Base-by-base conservation (phyloP, 2,113 vertebrate species). In the Zosterops japonicus region DNA sequence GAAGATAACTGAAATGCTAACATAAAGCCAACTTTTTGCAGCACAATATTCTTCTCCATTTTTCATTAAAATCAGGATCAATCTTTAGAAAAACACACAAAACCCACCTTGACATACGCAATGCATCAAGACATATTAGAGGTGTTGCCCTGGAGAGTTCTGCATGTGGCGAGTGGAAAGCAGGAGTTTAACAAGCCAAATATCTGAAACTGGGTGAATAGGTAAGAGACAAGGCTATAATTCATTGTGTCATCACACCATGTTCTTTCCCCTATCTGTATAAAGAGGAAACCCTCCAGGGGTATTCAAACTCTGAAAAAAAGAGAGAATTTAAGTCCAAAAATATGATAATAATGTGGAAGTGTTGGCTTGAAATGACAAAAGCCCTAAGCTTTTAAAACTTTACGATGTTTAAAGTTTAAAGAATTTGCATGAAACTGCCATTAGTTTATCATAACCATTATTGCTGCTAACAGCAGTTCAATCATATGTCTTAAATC, bases 401-500 rank as follows among this genome's bases (percentile, higher is more conserved):
- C 75, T 92, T 95, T 80, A 52, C 22, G 60, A 70, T 88, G 55
- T 77, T 69, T 91, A 93, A 97, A 83, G 81, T 91, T 85, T 86
- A 81, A 93, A 88, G 24, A 95, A 95, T 96, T 96, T 95, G 68
- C 87, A 93, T 94, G 90, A 93, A 93, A 96, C 68, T 92, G 16
- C 21, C 87, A 83, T 94, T 94, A 94, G 79, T 96, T 95, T 97
- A 92, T 55, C 39, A 80, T 92, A 94, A 88, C 60, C 46, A 87
- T 92, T 97, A 93, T 86, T 92, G 68, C 70, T 74, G 75, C 71
- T 94, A 96, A 88, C 74, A 91, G 87, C 89, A 74, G 75, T 70
- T 96, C 87, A 95, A 75, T 94, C 82, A 83, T 55, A 44, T 36
- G 57, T 90, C 84, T 95, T 95, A 90, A 93, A 94, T 63, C 52